These are phyloP conservation scores for Amphiprion clarkii DNA, from an alignment of 2,797 vertebrate species.

Conservation along the genomic window DNA sequence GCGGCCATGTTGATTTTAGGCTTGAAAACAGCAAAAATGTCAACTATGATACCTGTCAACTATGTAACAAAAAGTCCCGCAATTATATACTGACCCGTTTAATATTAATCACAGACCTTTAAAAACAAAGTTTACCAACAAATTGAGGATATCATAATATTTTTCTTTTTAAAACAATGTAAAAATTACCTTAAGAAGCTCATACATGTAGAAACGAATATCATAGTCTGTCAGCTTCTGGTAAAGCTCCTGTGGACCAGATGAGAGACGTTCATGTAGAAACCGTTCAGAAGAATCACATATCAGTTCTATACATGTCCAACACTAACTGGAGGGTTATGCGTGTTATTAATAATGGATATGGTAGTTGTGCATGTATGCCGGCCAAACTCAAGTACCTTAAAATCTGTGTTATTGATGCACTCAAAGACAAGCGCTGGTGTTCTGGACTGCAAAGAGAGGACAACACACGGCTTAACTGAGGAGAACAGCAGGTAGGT, in stretches of 20 bases:
- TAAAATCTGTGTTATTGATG: conserved; percentile 99
- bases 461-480: conserved; percentile 72
- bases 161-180: neutral
- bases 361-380: conserved; percentile 45
- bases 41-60: no score
- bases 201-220: conserved; percentile 99
- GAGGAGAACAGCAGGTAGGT: conserved; percentile 60
- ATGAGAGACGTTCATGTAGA: neutral
- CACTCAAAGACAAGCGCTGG: conserved; percentile 99
- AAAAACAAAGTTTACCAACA: no score
- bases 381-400: conserved; percentile 86
- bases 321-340: conserved; percentile 48
- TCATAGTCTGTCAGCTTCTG: conserved; percentile 99
- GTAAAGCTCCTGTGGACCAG: conserved; percentile 93
- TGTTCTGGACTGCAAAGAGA: conserved; percentile 95
- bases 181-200: conserved; percentile 93
- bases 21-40: no score
- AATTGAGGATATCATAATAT: no score
- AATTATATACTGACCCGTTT: no score
- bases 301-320: neutral
- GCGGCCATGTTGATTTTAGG: no score
- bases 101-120: no score
- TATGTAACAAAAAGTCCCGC: no score
- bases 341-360: conserved; percentile 60
- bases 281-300: neutral